phyloP scores from a whole-genome alignment of 2,888 invertebrate species.

The Nomada fabriciana region DNA sequence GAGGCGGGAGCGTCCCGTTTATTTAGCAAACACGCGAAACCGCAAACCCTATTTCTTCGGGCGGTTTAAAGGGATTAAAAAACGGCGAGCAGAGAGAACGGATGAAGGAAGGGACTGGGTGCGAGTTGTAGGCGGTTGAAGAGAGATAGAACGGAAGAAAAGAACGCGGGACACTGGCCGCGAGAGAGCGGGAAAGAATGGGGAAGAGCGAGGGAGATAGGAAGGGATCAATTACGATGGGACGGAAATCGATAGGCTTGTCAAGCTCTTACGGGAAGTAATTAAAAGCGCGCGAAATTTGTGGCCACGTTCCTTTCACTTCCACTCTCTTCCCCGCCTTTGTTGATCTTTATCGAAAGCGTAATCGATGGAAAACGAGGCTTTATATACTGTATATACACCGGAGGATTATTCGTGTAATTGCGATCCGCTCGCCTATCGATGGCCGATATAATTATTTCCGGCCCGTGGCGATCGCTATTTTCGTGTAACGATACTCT shows the following conservation, averaged over 20 bases:
- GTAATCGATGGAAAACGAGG: conserved; percentile 33
- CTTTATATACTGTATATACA: conserved; percentile 5
- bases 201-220: conserved; percentile 32
- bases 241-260: conserved; percentile 70
- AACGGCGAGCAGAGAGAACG: conserved; percentile 30
- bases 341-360: conserved; percentile 64
- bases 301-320: conserved; percentile 59
- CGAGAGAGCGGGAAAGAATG: background rate
- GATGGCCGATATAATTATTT: conserved; percentile 57
- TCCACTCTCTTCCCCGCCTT: conserved; percentile 35
- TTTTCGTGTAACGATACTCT: background rate
- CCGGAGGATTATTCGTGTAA: conserved; percentile 58
- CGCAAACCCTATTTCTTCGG: conserved; percentile 73
- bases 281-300: conserved; percentile 73
- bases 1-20: conserved; percentile 71
- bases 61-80: conserved; percentile 67
- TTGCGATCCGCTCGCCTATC: conserved; percentile 50
- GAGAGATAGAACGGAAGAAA: background rate
- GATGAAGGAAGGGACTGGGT: background rate
- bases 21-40: conserved; percentile 75
- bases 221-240: conserved; percentile 61
- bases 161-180: background rate
- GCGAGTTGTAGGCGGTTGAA: no score
- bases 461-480: conserved; percentile 3
- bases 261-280: conserved; percentile 65